Evolutionary conservation across 2,113 vertebrate genomes (phyloP).

Genomic region (Thymallus thymallus): DNA sequence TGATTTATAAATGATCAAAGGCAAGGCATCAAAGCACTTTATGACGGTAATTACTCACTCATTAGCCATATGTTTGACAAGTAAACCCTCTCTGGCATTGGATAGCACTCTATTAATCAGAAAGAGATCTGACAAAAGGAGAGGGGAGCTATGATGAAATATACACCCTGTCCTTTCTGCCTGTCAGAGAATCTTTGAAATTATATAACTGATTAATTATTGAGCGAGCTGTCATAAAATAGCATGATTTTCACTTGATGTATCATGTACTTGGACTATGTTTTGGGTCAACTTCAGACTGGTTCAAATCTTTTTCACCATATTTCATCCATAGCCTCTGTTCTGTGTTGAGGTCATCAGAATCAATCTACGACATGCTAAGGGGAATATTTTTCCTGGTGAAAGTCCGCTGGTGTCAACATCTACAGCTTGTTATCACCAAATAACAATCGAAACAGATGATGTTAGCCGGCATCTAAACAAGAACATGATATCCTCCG

Average conservation of each 20-base stretch:
- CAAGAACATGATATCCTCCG: slow-evolving; percentile 54
- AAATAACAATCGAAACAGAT: slow-evolving; percentile 57
- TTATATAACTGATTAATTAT: slow-evolving; percentile 66
- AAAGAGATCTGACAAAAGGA: slow-evolving; percentile 57
- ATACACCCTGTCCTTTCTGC: slow-evolving; percentile 40
- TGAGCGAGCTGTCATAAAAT: slow-evolving; percentile 45
- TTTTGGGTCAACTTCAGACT: slow-evolving; percentile 61
- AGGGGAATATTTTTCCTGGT: slow-evolving; percentile 29
- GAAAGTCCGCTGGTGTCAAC: slow-evolving; percentile 50
- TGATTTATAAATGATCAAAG: slow-evolving; percentile 64
- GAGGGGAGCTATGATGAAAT: slow-evolving; percentile 56
- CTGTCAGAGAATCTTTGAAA: slow-evolving; percentile 44
- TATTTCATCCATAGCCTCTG: slow-evolving; percentile 48
- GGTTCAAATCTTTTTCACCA: slow-evolving; percentile 15
- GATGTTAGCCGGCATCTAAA: slow-evolving; percentile 48
- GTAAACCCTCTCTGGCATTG: slow-evolving; percentile 56
- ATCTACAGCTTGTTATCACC: slow-evolving; percentile 50
- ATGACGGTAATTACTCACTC: slow-evolving; percentile 63
- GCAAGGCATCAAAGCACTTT: slow-evolving; percentile 61
- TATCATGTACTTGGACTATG: slow-evolving; percentile 57
- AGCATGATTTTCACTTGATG: slow-evolving; percentile 50
- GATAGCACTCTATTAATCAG: slow-evolving; percentile 64
- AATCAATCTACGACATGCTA: slow-evolving; percentile 55
- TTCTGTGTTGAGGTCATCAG: slow-evolving; percentile 50
- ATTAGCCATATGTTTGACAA: slow-evolving; percentile 73